Conservation (phyloP, 2,113 vertebrate species). For the Daubentonia madagascariensis region DNA sequence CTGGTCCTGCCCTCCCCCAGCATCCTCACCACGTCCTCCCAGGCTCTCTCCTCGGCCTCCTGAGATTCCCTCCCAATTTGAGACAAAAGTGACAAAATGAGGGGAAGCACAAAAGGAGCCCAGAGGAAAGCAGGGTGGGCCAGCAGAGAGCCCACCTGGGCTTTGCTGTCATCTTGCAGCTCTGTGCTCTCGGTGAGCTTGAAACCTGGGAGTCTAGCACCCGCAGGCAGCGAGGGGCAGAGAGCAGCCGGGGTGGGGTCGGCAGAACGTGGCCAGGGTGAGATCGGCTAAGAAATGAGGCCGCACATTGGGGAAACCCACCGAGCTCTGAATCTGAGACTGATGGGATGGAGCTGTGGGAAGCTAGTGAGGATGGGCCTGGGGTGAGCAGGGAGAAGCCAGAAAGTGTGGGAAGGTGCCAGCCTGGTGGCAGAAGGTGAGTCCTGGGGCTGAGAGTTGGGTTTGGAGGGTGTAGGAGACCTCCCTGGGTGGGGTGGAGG, state of each 20-base stretch:
- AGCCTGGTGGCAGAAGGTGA: neutral
- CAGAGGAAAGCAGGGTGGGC: too few relatives aligned
- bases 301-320: too few relatives aligned
- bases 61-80: neutral
- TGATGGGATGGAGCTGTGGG: too few relatives aligned
- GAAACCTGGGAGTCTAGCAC: neutral
- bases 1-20: too few relatives aligned
- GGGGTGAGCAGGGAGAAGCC: neutral
- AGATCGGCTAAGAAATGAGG: too few relatives aligned
- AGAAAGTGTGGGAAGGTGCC: too few relatives aligned
- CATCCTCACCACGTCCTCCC: neutral
- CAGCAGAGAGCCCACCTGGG: neutral
- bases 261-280: too few relatives aligned
- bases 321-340: too few relatives aligned
- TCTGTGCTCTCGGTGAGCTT: neutral
- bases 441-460: neutral
- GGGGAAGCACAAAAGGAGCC: too few relatives aligned
- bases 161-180: fast-evolving
- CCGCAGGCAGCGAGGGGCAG: neutral
- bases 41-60: neutral
- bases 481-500: neutral
- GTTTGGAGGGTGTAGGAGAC: neutral
- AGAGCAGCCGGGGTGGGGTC: too few relatives aligned
- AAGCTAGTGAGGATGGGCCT: neutral
- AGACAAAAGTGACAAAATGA: neutral